These are phyloP conservation scores for Hydractinia symbiolongicarpus DNA, from an alignment of 30 jellyfish, hydroid and myxozoan species.

Conservation along the genomic window DNA sequence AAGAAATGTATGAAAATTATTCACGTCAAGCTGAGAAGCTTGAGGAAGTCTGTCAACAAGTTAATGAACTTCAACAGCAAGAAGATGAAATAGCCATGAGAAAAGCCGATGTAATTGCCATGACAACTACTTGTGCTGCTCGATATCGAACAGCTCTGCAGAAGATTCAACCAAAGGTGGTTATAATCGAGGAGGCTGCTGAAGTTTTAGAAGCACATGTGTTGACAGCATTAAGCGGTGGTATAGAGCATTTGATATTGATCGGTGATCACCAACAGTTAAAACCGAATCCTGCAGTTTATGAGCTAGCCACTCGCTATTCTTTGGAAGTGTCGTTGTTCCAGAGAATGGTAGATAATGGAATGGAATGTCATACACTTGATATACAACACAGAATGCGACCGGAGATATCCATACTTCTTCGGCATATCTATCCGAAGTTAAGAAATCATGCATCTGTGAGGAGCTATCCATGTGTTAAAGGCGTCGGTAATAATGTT, in stretches of 20 bases:
- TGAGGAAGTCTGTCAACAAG: conserved; percentile 36
- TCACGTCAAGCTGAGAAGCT: conserved; percentile 19
- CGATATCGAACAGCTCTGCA: conserved; percentile 23
- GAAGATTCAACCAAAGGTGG: conserved; percentile 42
- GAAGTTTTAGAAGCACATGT: conserved; percentile 88
- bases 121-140: conserved; percentile 80
- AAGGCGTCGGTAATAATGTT: conserved; percentile 52
- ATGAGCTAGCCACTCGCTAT: conserved; percentile 48
- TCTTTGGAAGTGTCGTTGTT: conserved; percentile 49
- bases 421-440: conserved; percentile 55
- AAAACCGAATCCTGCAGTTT: conserved; percentile 62
- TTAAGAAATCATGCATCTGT: conserved; percentile 52
- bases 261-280: conserved; percentile 86
- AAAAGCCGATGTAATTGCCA: conserved; percentile 44
- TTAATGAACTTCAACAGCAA: conserved; percentile 36
- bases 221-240: conserved; percentile 32
- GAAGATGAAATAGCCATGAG: conserved; percentile 40
- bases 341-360: conserved; percentile 68
- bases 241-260: conserved; percentile 52
- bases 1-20: not conserved
- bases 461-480: conserved; percentile 30
- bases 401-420: conserved; percentile 54
- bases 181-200: conserved; percentile 79
- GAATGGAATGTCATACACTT: conserved; percentile 55
- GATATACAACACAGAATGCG: conserved; percentile 71